Evolutionary conservation across 2,797 vertebrate genomes (phyloP), one percentile per base, ranked within the genome.

Genomic region (Argentina silus): DNA sequence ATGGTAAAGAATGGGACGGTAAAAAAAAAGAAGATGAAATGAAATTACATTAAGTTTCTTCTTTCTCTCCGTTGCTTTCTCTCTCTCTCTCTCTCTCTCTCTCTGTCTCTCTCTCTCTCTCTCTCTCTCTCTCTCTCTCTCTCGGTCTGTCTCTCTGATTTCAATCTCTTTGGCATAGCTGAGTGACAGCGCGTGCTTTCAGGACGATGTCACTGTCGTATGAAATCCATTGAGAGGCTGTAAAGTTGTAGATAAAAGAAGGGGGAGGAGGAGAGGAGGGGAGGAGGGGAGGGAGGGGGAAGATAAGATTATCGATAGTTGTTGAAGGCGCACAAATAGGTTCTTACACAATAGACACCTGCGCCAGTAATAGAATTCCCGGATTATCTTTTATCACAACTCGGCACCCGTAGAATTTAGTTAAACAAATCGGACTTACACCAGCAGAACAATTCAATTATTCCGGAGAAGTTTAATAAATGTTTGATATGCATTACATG

Each of bases 391-490:
- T 96, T 95, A 95, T 96, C 95, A 91, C 95, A 95, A 94, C 95
- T 94, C 92, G 92, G 95, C 95, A 96, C 93, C 94, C 95, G 94
- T 94, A 95, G 93, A 95, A 95, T 96, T 88, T 95, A 95, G 95
- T 96, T 95, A 94, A 96, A 96, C 93, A 96, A 95, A 95, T 94
- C 94, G 91, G 93, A 91, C 90, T 79, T 90, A 93, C 92, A 93
- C 93, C 93, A 86, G 93, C 95, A 94, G 95, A 96, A 97, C 95
- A 97, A 97, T 97, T 98, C 95, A 97, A 96, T 98, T 98, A 97
- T 95, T 95, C 94, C 90, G 93, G 78, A 85, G 86, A 86, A 93
- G 94, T 96, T 95, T 96, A 96, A 96, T 97, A 96, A 96, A 96
- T 95, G 94, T 95, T 95, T 94, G 94, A 93, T 93, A 92, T 95